Evolutionary conservation across 2,113 vertebrate genomes (phyloP), one percentile per base, ranked within the genome.

Genomic region (Salminus brasiliensis): DNA sequence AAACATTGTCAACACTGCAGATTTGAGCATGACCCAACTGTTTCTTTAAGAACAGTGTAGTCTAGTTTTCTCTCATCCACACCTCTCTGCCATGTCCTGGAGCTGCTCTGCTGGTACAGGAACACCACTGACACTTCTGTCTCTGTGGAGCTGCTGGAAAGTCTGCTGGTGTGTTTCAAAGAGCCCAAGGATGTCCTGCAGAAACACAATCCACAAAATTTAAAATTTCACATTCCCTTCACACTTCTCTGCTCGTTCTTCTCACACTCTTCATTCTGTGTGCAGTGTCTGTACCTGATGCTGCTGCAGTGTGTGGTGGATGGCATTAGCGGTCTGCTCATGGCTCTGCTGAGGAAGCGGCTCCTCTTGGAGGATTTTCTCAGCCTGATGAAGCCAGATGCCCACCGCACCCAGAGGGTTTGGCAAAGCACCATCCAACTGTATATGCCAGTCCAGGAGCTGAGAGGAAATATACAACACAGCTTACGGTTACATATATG

Each of bases 51-150:
- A 16, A 12, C 18, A 1, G 16, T 11, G 12, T 45, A 15, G 12
- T 11, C 47, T 21, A 0, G n/a, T n/a, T 47, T 15, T 49, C 18
- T 49, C 11, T 49, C 18, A 25, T 55, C 3, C 39, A 5, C 52
- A 79, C 97, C 97, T 95, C 86, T 98, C 96, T 62, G 96, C 95
- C 94, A 98, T 95, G 86, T 98, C 97, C 72, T 98, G 97, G 81
- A 99, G 92, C 81, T 99, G 98, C n/a, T 99, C 97, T 11, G 92
- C 80, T 27, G 97, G 97, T 75, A 98, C 92, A 1, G 96, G 95
- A 5, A 97, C 95, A 25, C 96, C 95, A 36, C 96, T 96, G 79
- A 98, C 96, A 74, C 95, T 94, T 75, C 94, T 89, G 89, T 96
- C 95, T 81, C 90, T 88, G 90, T 96, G 96, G 90, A 98, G 96